A percentile compares a stretch with the other conserved stretches of the same genome.
Evolutionary conservation across 2,797 vertebrate genomes (phyloP).

Genomic region (Anguilla obscura): DNA sequence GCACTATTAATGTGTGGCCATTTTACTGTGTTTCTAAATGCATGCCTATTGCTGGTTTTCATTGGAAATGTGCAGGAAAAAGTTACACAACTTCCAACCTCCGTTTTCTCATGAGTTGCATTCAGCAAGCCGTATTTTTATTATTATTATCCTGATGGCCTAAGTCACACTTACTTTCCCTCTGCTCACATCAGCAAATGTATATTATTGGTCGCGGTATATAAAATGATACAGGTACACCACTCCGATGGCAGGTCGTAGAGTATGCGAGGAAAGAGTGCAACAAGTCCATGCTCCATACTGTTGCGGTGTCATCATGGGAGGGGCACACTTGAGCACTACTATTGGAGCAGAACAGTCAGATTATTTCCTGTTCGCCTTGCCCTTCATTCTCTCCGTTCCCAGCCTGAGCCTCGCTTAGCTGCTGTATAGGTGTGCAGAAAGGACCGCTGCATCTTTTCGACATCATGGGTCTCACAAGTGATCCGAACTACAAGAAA

Average conservation of each 20-base stretch:
- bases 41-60: no score
- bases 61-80: no score
- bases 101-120: no score
- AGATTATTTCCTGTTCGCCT: slow-evolving; percentile 30
- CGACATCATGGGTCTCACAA: slow-evolving; percentile 77
- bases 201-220: background rate
- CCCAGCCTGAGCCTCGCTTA: slow-evolving; percentile 55
- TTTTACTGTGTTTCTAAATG: no score
- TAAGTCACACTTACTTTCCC: background rate
- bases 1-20: no score
- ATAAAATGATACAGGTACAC: background rate
- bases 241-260: background rate
- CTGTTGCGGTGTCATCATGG: slow-evolving; percentile 54
- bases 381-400: slow-evolving; percentile 54
- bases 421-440: slow-evolving; percentile 52
- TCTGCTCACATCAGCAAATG: background rate
- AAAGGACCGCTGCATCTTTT: slow-evolving; percentile 51
- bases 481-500: slow-evolving; percentile 81
- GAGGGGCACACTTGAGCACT: slow-evolving; percentile 53
- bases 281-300: background rate
- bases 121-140: no score
- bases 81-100: no score
- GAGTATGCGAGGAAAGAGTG: background rate
- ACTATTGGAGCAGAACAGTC: slow-evolving; percentile 36
- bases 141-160: no score